Base-by-base conservation (phyloP, 2,888 invertebrate genomes). In the Pecten maximus region DNA sequence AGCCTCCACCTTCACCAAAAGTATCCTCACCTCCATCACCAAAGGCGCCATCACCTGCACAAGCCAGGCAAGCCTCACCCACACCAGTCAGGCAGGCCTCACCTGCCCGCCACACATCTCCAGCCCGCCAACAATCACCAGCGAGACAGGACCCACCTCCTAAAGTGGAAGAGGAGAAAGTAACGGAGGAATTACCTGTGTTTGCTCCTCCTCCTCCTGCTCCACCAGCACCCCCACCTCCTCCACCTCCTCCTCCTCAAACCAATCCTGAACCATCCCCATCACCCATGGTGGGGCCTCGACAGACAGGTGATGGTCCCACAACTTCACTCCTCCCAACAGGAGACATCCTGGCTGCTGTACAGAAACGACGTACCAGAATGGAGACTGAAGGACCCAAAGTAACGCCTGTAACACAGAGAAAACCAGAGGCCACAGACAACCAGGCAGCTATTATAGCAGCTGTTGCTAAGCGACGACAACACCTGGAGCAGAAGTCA, bases 401-500 rank as follows among this genome's bases (percentile, higher is more conserved):
- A 90, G 74, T 90, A 54, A 54, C 40, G 35, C 88, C 90, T 74
- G 54, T 88, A 39, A 88, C 87, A 48, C 89, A 89, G 35, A 50
- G 48, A 19, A 87, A 87, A 44, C 89, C 91, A 39, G 89, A 40
- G 48, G 89, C 90, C 35, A 90, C 90, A 8, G 93, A 94, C 89
- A 91, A 92, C 35, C 96, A 96, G 87, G 95, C 95, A 87, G 96
- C 96, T 10, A 94, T 96, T 60, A 93, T 95, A 90, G 96, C 95
- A 19, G 96, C 96, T 8, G 95, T 96, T 3, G 96, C 95, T n/a
- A 95, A 93, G 89, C 92, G 96, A 23, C 94, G 96, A 87, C 92
- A 92, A 54, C 88, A 94, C n/a, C 93, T 96, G 10, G 95, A 95
- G 35, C 93, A 94, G 88, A 92, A 88, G 50, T 91, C 94, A n/a